These are phyloP conservation scores for Kryptopterus vitreolus DNA, from an alignment of 2,797 vertebrate species.

Conservation along the genomic window DNA sequence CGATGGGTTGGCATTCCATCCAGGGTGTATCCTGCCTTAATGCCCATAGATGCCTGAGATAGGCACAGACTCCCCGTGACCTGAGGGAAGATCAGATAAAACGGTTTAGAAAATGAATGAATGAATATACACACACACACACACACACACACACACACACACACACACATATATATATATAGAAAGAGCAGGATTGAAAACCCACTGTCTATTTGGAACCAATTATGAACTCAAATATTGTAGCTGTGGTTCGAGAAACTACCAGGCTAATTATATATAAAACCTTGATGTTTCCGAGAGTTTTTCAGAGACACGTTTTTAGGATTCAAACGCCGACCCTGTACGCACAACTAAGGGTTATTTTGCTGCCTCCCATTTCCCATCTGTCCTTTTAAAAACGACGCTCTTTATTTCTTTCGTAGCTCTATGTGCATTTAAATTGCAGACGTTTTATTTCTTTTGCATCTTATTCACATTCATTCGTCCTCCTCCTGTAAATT, in stretches of 20 bases:
- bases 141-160: not conserved
- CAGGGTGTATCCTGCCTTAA: too few relatives aligned
- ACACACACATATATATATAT: not conserved
- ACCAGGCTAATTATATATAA: too few relatives aligned
- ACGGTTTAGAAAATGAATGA: too few relatives aligned
- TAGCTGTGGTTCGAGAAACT: not conserved
- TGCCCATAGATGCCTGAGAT: too few relatives aligned
- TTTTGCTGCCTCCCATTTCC: constrained; percentile 20
- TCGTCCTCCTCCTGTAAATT: not conserved
- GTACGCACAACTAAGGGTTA: too few relatives aligned
- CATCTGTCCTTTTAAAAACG: not conserved
- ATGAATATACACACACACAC: too few relatives aligned
- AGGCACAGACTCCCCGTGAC: too few relatives aligned
- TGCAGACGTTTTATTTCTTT: not conserved
- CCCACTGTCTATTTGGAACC: not conserved
- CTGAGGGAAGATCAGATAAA: too few relatives aligned
- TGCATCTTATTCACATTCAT: constrained; percentile 1
- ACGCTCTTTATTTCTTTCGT: constrained; percentile 11
- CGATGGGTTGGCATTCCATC: too few relatives aligned
- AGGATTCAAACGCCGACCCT: too few relatives aligned
- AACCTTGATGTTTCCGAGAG: not conserved
- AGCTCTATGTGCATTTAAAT: constrained; percentile 21
- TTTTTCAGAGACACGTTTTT: not conserved
- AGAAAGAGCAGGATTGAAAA: not conserved
- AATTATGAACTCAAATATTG: not conserved